These are phyloP conservation scores for Poecilus cupreus DNA, from an alignment of 2,888 invertebrate genomes.

Conservation along the genomic window DNA sequence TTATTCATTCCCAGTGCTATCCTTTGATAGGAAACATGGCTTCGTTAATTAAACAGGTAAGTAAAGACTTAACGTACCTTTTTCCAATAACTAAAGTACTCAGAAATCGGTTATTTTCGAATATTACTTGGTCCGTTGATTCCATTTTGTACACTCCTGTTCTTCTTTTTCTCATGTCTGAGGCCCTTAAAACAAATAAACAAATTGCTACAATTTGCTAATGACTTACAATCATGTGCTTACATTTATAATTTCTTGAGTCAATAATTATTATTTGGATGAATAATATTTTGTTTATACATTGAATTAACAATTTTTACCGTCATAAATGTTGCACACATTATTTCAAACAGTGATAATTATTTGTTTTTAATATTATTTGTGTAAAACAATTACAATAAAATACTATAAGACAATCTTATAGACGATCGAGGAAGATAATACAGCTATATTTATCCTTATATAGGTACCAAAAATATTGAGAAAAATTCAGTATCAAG, in stretches of 20 bases:
- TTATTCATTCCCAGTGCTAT: slow-evolving; percentile 39
- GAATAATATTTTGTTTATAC: neutral
- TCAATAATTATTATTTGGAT: neutral
- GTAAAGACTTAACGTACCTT: slow-evolving; percentile 67
- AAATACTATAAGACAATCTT: no score
- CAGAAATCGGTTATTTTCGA: slow-evolving; percentile 70
- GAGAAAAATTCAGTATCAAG: no score
- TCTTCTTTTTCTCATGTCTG: slow-evolving; percentile 67
- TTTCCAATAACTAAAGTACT: slow-evolving; percentile 71
- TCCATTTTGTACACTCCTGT: slow-evolving; percentile 70
- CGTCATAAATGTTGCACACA: slow-evolving; percentile 6
- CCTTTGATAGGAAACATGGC: slow-evolving; percentile 31
- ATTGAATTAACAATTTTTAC: slow-evolving; percentile 3
- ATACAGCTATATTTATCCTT: no score
- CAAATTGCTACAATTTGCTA: neutral
- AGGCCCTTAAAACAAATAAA: slow-evolving; percentile 58
- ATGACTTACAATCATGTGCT: slow-evolving; percentile 21
- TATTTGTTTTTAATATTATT: no score
- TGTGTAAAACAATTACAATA: no score
- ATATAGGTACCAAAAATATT: no score
- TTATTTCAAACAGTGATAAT: no score
- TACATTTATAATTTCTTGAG: slow-evolving; percentile 12
- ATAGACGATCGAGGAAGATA: no score
- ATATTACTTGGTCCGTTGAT: slow-evolving; percentile 68
- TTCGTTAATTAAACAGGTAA: slow-evolving; percentile 19